These are phyloP conservation scores for human (Homo sapiens) DNA, from an alignment of 2,113 vertebrate species.

Conservation along the genomic window DNA sequence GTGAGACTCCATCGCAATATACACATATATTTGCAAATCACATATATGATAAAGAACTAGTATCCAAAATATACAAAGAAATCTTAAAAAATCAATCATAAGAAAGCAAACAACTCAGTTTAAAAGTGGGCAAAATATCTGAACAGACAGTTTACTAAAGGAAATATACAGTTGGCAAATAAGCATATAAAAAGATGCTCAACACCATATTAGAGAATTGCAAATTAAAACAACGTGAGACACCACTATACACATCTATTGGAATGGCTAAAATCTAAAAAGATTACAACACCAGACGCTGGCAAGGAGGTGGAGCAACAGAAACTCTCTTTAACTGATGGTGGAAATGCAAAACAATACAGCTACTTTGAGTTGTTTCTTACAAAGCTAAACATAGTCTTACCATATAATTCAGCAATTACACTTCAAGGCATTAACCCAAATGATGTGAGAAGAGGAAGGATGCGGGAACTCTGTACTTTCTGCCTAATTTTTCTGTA, in stretches of 20 bases:
- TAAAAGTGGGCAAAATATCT: not conserved
- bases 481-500: not conserved
- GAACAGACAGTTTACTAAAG: not conserved
- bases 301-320: not conserved
- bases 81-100: not conserved
- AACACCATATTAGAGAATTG: not conserved
- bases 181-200: not conserved
- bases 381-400: not conserved
- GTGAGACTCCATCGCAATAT: too few relatives aligned
- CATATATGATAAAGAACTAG: not conserved
- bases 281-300: not conserved
- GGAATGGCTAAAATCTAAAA: not conserved
- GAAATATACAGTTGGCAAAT: not conserved
- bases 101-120: not conserved
- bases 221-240: not conserved
- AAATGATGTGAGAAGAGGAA: not conserved
- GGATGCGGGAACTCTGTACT: not conserved
- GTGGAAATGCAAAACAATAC: not conserved
- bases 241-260: not conserved
- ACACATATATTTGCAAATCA: not conserved
- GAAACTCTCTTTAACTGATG: not conserved
- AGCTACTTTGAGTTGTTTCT: not conserved
- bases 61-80: conserved; percentile 7
- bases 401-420: not conserved
- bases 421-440: not conserved